Evolutionary conservation across 2,113 vertebrate genomes (phyloP), one percentile per base, ranked within the genome.

Genomic region (Otolemur garnettii): DNA sequence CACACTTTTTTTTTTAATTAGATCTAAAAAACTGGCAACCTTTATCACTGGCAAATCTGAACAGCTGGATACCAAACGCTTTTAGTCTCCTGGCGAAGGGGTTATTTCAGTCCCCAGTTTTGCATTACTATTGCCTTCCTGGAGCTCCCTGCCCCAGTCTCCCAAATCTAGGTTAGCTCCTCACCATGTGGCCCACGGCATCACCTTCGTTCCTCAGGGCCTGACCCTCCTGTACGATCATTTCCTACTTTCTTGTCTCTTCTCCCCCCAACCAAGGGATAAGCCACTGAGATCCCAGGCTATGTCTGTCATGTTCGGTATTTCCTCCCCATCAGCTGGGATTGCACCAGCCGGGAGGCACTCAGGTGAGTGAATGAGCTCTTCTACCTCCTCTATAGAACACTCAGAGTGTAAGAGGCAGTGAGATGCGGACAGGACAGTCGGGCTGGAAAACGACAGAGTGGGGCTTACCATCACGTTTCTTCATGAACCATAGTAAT

Each of bases 401-500:
- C n/a, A 11, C 5, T 38, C 8, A 55, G 64, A 64, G 45, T 24
- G n/a, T 0, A 17, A 14, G 45, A 77, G 69, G 24, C 14, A 38
- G 71, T 4, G 45, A 14, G 15, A 64, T 0, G 0, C 14, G 9
- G 62, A 45, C n/a, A 28, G 57, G 55, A 45, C n/a, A 72, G 6
- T 2, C 28, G 30, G 83, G 5, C 30, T 24, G 4, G 38, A 64
- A 24, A 55, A 28, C 2, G 45, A 21, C 14, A 26, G 69, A 45
- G 26, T 1, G 0, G 21, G n/a, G 84, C 98, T 95, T 96, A 98
- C 97, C 10, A 74, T 83, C 24, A 55, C 38, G 66, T 81, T 7
- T 94, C 79, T 3, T 96, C 50, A 98, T 22, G 77, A 96, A 53
- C 74, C 83, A 92, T 24, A 78, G 11, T 60, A 98, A 57, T 13